Evolutionary conservation across 2,888 invertebrate genomes (phyloP), one percentile per base, ranked within the genome.

Genomic region (Odontomyia ornata): DNA sequence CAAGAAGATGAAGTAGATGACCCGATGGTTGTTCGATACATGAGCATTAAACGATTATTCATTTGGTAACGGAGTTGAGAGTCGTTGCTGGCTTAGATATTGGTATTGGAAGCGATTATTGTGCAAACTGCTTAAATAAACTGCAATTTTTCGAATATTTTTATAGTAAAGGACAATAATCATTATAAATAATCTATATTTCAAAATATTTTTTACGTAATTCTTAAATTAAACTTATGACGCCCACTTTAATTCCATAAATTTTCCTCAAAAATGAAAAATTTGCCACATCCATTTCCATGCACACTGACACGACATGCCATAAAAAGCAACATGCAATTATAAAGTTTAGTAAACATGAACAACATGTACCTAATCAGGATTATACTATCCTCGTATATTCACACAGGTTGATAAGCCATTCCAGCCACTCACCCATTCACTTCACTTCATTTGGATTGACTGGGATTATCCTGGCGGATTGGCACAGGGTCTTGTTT

Each of bases 41-140:
- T 56, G 67, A 56, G 60, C 65, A 78, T 78, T 76, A 78, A 78
- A 78, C 78, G 78, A 76, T 78, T 78, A 76, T 76, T 76, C 71
- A 71, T 73, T 78, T 62, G 62, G 64, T 78, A 64, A 76, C 64
- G 69, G 76, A 36, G 72, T 72, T 76, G 72, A 76, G 76, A n/a
- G 76, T 72, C 76, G 76, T 76, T 78, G 72, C 27, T 76, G 57
- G 30, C 27, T 18, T 27, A 15, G n/a, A 60, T 60, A 57, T 18
- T 15, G 18, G 4, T 21, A 0, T 60, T 52, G 3, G 52, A 52
- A 18, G 13, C 13, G 13, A 52, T 36, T 36, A 5, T 5, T 36
- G 9, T 36, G n/a, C n/a, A n/a, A n/a, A n/a, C n/a, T n/a, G n/a
- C n/a, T n/a, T n/a, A n/a, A n/a, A n/a, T n/a, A n/a, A n/a, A n/a